Base-by-base conservation (phyloP, 2,113 vertebrate species). In the Gnathonemus echidnorhynchus region DNA sequence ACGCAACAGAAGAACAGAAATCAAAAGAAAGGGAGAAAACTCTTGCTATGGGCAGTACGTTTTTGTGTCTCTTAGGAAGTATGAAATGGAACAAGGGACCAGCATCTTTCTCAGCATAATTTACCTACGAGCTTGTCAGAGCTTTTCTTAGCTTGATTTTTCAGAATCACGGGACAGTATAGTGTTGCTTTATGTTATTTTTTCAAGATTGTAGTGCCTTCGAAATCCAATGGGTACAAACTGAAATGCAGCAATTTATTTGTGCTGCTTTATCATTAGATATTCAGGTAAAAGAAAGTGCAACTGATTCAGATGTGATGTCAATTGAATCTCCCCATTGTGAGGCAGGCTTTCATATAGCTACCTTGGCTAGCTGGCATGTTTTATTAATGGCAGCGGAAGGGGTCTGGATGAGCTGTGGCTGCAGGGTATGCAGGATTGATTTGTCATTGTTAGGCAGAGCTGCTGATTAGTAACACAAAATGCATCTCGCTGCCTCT, bases 401-500 rank as follows among this genome's bases (percentile, higher is more conserved):
- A 53, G 88, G 21, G 74, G n/a, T 31, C 74, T 11, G 31, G 48
- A 89, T 6, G 45, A 49, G 88, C 24, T 27, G 46, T 17, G 46
- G 58, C 88, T 88, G 5, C 24, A 66, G 87, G 62, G 62, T 49
- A 49, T 19, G 5, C 42, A 49, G 27, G 10, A 89, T 89, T 53
- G 88, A 89, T 89, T 83, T 83, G 46, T 89, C 66, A 31, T 49
- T 83, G 17, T 42, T 52, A 83, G 88, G 49, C 70, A 53, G 48
- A 56, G 15, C 50, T 89, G 49, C 31, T 62, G 90, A 45, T 50
- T 35, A 50, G 83, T 42, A 89, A 49, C 77, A 85, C 52, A 5
- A 53, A 48, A n/a, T 89, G 48, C 35, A 62, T 31, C 56, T 42
- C 39, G 3, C 87, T 62, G 87, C 90, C 89, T 91, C 85, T n/a